These are phyloP conservation scores for Gambelia wislizenii DNA, from an alignment of 2,797 vertebrate genomes.

Conservation along the genomic window DNA sequence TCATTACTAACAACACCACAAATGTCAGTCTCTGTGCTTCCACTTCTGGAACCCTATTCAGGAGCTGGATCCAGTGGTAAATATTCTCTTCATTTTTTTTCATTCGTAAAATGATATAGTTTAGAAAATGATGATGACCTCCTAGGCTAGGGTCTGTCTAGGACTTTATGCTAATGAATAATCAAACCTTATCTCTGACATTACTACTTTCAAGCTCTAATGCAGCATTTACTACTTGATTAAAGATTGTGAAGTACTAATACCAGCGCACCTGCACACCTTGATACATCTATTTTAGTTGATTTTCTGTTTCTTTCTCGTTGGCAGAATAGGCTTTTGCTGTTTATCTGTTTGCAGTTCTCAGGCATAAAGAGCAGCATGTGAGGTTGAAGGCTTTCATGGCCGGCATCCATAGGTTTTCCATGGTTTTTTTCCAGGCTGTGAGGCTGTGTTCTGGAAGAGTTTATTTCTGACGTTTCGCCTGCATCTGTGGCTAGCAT, in stretches of 20 bases:
- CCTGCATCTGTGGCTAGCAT: too few relatives aligned
- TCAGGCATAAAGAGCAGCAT: background rate
- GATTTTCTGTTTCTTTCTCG: background rate
- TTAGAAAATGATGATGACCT: background rate
- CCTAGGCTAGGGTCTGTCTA: background rate
- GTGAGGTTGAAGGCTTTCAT: too few relatives aligned
- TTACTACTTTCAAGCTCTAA: too few relatives aligned
- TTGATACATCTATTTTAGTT: background rate
- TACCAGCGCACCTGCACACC: too few relatives aligned
- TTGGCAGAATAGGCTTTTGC: background rate
- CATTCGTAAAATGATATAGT: background rate
- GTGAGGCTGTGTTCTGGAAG: too few relatives aligned
- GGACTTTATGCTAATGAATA: too few relatives aligned
- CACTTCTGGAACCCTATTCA: conserved; percentile 84
- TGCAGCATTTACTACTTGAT: too few relatives aligned
- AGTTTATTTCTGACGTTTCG: too few relatives aligned
- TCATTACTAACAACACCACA: conserved; percentile 78
- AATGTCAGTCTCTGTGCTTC: conserved; percentile 81
- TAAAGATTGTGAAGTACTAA: too few relatives aligned
- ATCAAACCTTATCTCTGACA: too few relatives aligned
- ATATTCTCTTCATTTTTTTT: conserved; percentile 31
- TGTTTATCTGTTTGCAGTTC: background rate
- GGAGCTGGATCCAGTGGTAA: conserved; percentile 89
- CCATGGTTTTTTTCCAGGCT: too few relatives aligned
- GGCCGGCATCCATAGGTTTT: too few relatives aligned